A percentile compares a stretch with the other conserved stretches of the same genome.
phyloP scores from a whole-genome alignment of 2,888 invertebrate genomes.

The Petrolisthes cinctipes region DNA sequence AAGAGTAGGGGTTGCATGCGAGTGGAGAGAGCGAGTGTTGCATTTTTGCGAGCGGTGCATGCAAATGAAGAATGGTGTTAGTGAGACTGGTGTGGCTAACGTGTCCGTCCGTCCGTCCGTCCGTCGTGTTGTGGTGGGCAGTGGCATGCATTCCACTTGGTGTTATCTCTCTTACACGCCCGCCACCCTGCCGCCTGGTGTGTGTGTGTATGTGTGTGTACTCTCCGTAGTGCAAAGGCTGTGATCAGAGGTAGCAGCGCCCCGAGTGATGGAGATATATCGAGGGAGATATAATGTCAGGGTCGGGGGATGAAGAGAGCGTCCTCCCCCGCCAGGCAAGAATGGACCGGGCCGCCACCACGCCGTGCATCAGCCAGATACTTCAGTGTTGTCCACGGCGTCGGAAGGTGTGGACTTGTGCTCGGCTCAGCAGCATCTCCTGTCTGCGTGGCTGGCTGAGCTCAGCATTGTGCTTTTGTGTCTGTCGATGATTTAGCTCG shows the following conservation, averaged over 20 bases:
- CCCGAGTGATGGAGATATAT: constrained; percentile 24
- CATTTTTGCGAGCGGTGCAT: no score
- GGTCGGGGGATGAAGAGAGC: constrained; percentile 1
- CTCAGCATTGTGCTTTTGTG: constrained; percentile 56
- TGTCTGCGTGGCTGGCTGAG: constrained; percentile 58
- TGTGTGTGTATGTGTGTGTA: neutral
- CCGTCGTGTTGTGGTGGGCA: constrained; percentile 15
- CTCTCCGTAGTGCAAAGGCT: neutral
- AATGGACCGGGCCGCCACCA: constrained; percentile 55
- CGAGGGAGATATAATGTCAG: constrained; percentile 28
- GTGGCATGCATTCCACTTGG: constrained; percentile 57
- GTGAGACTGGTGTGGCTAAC: neutral
- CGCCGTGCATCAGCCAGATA: constrained; percentile 43
- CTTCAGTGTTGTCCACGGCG: constrained; percentile 54
- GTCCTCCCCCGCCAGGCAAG: constrained; percentile 52
- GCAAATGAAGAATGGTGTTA: no score
- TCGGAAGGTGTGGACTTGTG: constrained; percentile 48
- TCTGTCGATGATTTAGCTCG: constrained; percentile 38
- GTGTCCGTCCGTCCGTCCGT: neutral
- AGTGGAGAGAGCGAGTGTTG: no score
- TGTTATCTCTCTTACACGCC: constrained; percentile 27
- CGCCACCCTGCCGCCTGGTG: neutral
- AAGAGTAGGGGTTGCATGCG: no score
- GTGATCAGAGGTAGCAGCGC: constrained; percentile 11
- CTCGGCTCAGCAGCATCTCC: constrained; percentile 54